phyloP scores from a whole-genome alignment of 2,797 vertebrate genomes.

The Gambelia wislizenii region DNA sequence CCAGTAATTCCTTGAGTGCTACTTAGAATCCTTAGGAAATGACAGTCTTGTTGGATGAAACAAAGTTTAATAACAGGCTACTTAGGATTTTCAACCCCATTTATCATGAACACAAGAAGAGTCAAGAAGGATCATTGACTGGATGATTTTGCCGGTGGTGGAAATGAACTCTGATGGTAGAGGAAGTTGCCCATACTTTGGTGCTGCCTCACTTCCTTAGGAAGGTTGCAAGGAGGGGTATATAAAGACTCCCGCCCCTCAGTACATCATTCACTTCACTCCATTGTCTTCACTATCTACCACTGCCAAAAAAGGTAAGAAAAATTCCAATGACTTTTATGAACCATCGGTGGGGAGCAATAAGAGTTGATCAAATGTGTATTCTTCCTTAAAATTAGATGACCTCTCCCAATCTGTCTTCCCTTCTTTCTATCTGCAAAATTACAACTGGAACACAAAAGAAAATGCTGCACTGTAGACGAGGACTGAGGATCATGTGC shows the following conservation, averaged over 20 bases:
- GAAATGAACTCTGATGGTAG: not conserved
- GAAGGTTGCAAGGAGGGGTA: not conserved
- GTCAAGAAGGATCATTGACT: not conserved
- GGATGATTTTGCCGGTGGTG: not conserved
- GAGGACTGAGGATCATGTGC: too few species aligned
- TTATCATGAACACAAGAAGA: not conserved
- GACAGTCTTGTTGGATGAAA: not conserved
- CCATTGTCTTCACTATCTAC: not conserved
- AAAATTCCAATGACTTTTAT: too few species aligned
- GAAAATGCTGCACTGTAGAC: too few species aligned
- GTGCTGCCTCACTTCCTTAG: not conserved
- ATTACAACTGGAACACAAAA: too few species aligned
- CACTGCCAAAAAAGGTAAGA: not conserved
- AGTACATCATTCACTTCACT: not conserved
- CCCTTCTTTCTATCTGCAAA: too few species aligned
- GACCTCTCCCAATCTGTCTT: too few species aligned
- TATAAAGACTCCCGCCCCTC: not conserved
- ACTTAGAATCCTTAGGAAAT: not conserved
- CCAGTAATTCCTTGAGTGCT: not conserved
- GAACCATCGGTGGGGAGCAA: not conserved
- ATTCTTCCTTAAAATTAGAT: too few species aligned
- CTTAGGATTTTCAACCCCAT: not conserved
- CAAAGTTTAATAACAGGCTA: not conserved
- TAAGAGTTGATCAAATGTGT: too few species aligned
- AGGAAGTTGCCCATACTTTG: not conserved